Percentiles rank a stretch among this genome's conserved stretches.
Evolutionary conservation across 2,113 vertebrate genomes (phyloP).

Genomic region (Parus major): DNA sequence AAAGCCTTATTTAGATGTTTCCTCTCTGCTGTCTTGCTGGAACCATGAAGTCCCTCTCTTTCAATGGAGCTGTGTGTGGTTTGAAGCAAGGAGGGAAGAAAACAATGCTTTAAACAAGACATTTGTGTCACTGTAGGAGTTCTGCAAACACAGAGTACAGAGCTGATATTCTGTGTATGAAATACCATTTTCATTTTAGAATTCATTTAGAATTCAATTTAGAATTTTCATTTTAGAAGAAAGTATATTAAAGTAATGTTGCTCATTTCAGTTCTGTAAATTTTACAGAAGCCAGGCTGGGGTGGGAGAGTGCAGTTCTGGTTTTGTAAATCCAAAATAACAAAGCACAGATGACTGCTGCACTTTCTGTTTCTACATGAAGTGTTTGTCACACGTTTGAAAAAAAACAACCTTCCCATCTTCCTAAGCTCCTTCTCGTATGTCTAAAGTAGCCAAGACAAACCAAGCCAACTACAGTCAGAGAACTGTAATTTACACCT

Average conservation of each 20-base stretch:
- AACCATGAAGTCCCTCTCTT: background rate
- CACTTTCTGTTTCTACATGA: background rate
- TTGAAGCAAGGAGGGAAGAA: background rate
- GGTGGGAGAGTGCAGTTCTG: background rate
- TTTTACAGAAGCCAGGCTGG: background rate
- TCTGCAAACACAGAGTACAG: background rate
- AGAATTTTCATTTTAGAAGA: background rate
- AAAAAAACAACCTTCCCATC: background rate
- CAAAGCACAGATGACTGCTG: background rate
- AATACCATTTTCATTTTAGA: background rate
- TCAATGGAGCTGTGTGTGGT: accelerated
- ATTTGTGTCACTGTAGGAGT: background rate
- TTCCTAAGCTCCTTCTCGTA: background rate
- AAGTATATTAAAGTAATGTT: background rate
- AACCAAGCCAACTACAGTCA: background rate
- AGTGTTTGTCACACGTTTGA: background rate
- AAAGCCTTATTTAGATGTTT: background rate
- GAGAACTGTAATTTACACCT: background rate
- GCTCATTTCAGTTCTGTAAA: background rate
- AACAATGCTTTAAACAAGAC: background rate
- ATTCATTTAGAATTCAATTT: no score
- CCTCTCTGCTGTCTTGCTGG: background rate
- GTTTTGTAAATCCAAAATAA: background rate
- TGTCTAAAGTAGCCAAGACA: background rate
- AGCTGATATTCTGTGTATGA: background rate